Percentiles rank a stretch among this genome's conserved stretches.
Conservation (phyloP, 2,888 invertebrate species). For the Drosophila lacicola region DNA sequence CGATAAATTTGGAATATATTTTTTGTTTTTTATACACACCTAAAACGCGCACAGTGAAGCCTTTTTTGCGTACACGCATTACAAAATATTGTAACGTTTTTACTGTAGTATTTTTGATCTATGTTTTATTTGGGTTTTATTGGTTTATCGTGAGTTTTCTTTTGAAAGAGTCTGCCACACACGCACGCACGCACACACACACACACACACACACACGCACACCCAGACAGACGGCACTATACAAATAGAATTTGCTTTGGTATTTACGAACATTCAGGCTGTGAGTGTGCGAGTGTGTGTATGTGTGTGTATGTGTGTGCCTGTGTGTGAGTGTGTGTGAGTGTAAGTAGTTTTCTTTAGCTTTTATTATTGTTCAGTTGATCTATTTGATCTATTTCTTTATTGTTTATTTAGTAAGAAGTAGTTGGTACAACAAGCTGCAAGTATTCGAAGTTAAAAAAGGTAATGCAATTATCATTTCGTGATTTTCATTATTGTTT, state of each 20-base stretch:
- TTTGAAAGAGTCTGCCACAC: conserved; percentile 13
- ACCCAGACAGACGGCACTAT: conserved; percentile 18
- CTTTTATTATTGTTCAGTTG: conserved; percentile 54
- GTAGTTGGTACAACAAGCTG: conserved; percentile 80
- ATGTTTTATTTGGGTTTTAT: conserved; percentile 46
- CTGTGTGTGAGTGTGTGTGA: conserved; percentile 8
- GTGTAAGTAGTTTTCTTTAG: conserved; percentile 35
- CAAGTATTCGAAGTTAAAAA: conserved; percentile 72
- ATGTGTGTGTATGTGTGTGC: background rate
- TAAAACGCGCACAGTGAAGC: conserved; percentile 73
- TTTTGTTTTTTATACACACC: conserved; percentile 70
- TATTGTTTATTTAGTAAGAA: conserved; percentile 73
- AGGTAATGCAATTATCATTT: conserved; percentile 69
- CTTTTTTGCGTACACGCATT: conserved; percentile 52
- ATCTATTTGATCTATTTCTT: conserved; percentile 43
- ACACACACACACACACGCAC: conserved; percentile 16
- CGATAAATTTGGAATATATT: conserved; percentile 54
- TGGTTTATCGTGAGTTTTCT: conserved; percentile 36
- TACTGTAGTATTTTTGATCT: conserved; percentile 49
- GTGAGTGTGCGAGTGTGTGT: conserved; percentile 9
- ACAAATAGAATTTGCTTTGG: conserved; percentile 9
- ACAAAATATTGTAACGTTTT: conserved; percentile 45
- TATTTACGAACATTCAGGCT: conserved; percentile 4
- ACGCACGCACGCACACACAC: conserved; percentile 14
- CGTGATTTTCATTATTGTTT: conserved; percentile 13